These are phyloP conservation scores for Zootoca vivipara DNA, from an alignment of 2,113 vertebrate genomes.

Conservation along the genomic window DNA sequence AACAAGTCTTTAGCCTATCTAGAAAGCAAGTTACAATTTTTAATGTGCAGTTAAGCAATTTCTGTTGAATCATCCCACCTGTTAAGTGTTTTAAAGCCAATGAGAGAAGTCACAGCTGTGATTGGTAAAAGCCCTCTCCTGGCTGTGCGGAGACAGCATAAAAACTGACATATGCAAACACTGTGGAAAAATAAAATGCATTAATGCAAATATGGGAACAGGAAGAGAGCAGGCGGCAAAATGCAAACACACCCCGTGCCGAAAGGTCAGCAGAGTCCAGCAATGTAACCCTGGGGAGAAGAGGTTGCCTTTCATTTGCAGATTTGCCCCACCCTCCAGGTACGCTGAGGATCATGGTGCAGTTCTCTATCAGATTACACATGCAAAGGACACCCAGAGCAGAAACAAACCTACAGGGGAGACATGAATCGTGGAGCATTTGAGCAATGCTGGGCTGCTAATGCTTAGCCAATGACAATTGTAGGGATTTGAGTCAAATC, in stretches of 20 bases:
- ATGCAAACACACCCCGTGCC: background rate
- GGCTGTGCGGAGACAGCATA: background rate
- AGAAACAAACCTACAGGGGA: background rate
- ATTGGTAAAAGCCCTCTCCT: too few species aligned
- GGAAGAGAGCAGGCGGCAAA: background rate
- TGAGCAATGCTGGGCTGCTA: constrained; percentile 57
- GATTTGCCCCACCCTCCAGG: background rate
- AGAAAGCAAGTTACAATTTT: too few species aligned
- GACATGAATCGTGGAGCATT: constrained; percentile 41
- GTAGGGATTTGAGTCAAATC: constrained; percentile 66
- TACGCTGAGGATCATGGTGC: background rate
- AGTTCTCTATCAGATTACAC: background rate
- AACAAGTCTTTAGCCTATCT: too few species aligned
- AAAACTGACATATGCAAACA: background rate
- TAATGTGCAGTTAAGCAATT: too few species aligned
- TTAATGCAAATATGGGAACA: background rate
- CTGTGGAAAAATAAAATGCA: background rate
- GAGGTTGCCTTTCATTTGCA: background rate
- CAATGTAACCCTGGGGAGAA: background rate
- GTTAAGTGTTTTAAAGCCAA: too few species aligned
- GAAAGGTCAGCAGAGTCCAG: background rate
- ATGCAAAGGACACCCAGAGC: background rate
- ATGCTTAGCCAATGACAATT: constrained; percentile 61
- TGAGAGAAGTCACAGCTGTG: too few species aligned
- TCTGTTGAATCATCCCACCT: too few species aligned